Evolutionary conservation across 92 coral and sea anemone genomes (phyloP), one percentile per base, ranked within the genome.

Genomic region (Phenganax marumi): DNA sequence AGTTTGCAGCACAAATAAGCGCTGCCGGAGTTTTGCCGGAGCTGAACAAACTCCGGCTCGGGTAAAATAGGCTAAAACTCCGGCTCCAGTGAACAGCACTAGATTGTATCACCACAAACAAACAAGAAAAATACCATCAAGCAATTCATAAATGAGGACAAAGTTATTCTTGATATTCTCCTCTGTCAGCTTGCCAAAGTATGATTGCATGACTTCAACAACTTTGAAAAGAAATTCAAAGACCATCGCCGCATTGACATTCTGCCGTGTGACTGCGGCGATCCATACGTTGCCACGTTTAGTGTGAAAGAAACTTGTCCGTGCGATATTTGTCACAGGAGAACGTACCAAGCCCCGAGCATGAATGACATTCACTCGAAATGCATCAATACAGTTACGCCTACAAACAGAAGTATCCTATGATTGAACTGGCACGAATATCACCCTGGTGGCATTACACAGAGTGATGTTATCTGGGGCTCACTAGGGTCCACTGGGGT

Each of bases 221-320:
- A 93, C 91, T 65, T 97, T 91, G 85, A 88, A 89, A 68, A 96
- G 80, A 87, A 96, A 96, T 83, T 96, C 99, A 90, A 96, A 96
- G 33, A 96, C 99, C 89, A 96, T 82, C 11, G 99, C 99, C 50
- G 99, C 99, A 82, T 96, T 96, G 10, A 96, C 99, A 80, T 96
- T 96, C 76, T 96, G 99, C 69, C 97, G 86, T 7, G 99, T 96
- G 16, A 96, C 99, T 8, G 99, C 99, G 9, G 99, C 99, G 60
- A 96, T 85, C 99, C 99, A 96, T 6, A 96, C 97, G 86, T 96
- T 96, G 57, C 99, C 99, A 81, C 93, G 99, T 24, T 97, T 89
- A 50, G 93, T 96, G 60, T 96, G 99, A 72, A 96, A 96, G 88
- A 96, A 96, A 82, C 99, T 96, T 53, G 97, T 96, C 81, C 99